A percentile compares a stretch with the other conserved stretches of the same genome.
Conservation (phyloP, 2,888 invertebrate species). For the Papilio demoleus region DNA sequence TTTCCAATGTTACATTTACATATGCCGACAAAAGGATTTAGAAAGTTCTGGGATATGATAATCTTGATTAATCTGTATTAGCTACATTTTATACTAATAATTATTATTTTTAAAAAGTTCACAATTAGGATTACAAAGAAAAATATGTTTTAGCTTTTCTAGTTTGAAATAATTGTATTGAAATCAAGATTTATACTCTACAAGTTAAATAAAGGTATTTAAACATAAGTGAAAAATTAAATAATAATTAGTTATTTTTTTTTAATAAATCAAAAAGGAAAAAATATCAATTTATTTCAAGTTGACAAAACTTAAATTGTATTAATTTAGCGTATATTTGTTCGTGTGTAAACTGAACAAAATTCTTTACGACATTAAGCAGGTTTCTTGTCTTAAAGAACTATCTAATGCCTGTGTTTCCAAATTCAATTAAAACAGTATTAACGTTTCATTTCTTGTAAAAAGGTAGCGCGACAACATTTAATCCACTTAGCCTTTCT, state of each 20-base stretch:
- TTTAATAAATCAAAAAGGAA: too few relatives aligned
- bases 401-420: neutral
- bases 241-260: too few relatives aligned
- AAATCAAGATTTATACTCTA: too few relatives aligned
- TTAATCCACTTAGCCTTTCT: constrained; percentile 36
- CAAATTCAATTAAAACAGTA: constrained; percentile 31
- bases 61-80: neutral
- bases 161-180: too few relatives aligned
- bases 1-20: constrained; percentile 13
- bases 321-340: too few relatives aligned
- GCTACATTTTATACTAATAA: neutral
- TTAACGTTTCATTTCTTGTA: neutral
- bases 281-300: too few relatives aligned
- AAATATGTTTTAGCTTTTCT: neutral
- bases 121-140: neutral
- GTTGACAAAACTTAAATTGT: too few relatives aligned
- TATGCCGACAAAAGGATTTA: constrained; percentile 20
- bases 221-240: too few relatives aligned
- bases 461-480: constrained; percentile 13
- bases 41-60: neutral
- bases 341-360: too few relatives aligned
- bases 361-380: neutral
- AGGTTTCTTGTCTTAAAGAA: constrained; percentile 9
- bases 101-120: neutral
- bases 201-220: too few relatives aligned